Percentiles rank a stretch among this genome's conserved stretches.
Evolutionary conservation across 2,113 vertebrate genomes (phyloP).

Genomic region (Physeter macrocephalus): DNA sequence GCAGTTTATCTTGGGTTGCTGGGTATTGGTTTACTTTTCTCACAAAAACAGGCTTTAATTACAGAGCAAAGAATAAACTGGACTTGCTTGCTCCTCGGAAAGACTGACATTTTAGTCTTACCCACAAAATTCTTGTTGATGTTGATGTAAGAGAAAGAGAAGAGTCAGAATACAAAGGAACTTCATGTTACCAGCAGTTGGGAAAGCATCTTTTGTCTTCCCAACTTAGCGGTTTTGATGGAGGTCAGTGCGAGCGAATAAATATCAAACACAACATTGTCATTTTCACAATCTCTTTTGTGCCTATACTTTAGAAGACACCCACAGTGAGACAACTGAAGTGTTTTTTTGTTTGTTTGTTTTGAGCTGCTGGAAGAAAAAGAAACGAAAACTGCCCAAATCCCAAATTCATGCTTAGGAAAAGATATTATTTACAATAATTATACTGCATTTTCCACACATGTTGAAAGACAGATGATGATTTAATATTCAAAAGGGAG

Average conservation of each 20-base stretch:
- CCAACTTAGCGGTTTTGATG: slow-evolving; percentile 43
- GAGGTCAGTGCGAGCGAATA: slow-evolving; percentile 46
- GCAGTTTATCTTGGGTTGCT: slow-evolving; percentile 52
- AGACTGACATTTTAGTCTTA: slow-evolving; percentile 61
- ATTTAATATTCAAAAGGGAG: slow-evolving; percentile 44
- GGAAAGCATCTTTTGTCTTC: slow-evolving; percentile 58
- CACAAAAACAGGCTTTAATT: slow-evolving; percentile 69
- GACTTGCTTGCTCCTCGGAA: slow-evolving; percentile 49
- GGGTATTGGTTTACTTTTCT: slow-evolving; percentile 54
- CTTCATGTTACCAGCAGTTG: slow-evolving; percentile 50
- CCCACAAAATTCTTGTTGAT: slow-evolving; percentile 56
- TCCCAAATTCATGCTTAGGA: slow-evolving; percentile 5
- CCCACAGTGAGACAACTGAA: slow-evolving; percentile 38
- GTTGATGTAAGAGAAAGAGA: slow-evolving; percentile 52
- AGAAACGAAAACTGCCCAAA: slow-evolving; percentile 43
- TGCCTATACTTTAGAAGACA: slow-evolving; percentile 47
- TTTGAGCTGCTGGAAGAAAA: neutral
- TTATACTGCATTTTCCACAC: slow-evolving; percentile 18
- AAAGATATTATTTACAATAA: slow-evolving; percentile 53
- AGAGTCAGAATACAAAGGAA: slow-evolving; percentile 59
- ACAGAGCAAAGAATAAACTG: slow-evolving; percentile 61
- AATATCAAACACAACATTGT: slow-evolving; percentile 55
- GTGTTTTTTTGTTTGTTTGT: neutral
- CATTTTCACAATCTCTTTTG: slow-evolving; percentile 49
- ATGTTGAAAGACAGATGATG: slow-evolving; percentile 26